Conservation (phyloP, 2,888 invertebrate genomes). For the Coelogynopora nodosa region DNA sequence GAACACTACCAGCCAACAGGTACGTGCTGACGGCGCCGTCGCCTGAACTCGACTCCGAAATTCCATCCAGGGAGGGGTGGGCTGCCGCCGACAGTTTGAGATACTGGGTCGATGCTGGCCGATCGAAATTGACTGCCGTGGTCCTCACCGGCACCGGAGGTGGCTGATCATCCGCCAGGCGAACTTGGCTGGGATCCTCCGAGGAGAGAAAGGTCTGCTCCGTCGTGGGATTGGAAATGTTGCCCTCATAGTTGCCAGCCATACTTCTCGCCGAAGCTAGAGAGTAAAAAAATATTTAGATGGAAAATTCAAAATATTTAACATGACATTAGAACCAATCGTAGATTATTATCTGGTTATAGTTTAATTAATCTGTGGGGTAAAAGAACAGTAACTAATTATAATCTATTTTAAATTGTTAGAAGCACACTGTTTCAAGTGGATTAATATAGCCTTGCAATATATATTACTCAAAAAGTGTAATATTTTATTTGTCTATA, state of each 20-base stretch:
- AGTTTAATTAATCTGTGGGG: no score
- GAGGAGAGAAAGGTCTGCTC: neutral
- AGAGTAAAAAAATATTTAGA: neutral
- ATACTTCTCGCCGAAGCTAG: neutral
- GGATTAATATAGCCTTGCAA: no score
- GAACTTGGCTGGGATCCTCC: neutral
- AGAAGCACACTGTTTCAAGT: no score
- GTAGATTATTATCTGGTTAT: no score
- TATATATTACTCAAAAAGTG: no score
- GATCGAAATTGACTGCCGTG: neutral
- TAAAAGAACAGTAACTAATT: no score
- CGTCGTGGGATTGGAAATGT: constrained; percentile 2
- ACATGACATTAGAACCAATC: no score
- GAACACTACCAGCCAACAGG: neutral
- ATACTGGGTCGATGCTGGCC: neutral
- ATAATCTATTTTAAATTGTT: no score
- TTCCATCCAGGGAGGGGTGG: neutral
- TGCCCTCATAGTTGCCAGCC: constrained; percentile 6
- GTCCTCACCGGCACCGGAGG: neutral
- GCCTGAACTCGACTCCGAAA: neutral
- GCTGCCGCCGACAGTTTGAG: neutral
- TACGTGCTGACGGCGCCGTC: constrained; percentile 12
- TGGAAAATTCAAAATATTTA: no score
- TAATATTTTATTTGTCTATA: no score
- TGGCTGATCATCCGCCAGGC: neutral